Evolutionary conservation across 2,113 vertebrate species (phyloP).

Genomic region (Leptobrachium ailaonicum): DNA sequence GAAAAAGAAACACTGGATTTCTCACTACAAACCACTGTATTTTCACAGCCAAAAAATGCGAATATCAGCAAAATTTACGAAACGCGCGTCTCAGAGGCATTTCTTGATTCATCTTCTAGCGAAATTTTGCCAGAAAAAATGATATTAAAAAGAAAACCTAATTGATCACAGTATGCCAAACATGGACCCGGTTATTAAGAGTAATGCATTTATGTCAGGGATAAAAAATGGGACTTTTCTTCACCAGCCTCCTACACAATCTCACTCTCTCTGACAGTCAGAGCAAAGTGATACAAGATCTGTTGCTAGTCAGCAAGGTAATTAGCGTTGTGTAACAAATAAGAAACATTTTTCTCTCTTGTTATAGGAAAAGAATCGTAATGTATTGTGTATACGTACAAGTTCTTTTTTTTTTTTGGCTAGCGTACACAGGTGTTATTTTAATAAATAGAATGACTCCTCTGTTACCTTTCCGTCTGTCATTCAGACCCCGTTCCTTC

Average conservation of each 20-base stretch:
- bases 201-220: constrained; percentile 21
- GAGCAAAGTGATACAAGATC: neutral
- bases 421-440: neutral
- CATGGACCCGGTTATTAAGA: constrained; percentile 17
- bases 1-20: no score
- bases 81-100: neutral
- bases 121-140: constrained; percentile 20
- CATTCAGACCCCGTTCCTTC: neutral
- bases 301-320: neutral
- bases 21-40: neutral
- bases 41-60: neutral
- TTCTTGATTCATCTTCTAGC: constrained; percentile 11
- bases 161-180: constrained; percentile 17
- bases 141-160: constrained; percentile 12
- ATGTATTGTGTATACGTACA: neutral
- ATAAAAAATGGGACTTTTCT: constrained; percentile 12
- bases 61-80: neutral
- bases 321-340: constrained; percentile 16
- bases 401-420: no score
- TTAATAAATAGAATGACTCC: neutral
- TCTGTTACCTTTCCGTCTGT: constrained; percentile 1
- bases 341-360: neutral
- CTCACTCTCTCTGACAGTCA: constrained; percentile 5
- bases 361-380: neutral
- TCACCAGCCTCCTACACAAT: constrained; percentile 12